Evolutionary conservation across 2,797 vertebrate species (phyloP).

Genomic region (Vespertilio murinus): DNA sequence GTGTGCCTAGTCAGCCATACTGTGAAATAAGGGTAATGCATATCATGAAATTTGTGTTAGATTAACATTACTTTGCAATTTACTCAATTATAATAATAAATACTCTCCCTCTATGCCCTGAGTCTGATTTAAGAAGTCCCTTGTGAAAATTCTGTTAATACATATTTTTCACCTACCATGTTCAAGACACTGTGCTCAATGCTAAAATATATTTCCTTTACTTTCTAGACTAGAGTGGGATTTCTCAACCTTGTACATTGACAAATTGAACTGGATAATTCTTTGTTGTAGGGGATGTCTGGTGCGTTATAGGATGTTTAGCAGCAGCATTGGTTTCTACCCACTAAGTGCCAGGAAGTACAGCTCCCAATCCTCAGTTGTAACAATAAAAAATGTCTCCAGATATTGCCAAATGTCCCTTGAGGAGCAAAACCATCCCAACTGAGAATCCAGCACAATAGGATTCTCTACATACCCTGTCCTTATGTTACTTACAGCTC

Average conservation of each 20-base stretch:
- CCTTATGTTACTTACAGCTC: not conserved
- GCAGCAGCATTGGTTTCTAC: not conserved
- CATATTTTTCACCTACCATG: not conserved
- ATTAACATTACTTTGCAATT: conserved; percentile 43
- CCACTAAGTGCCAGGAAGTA: not conserved
- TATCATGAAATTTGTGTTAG: not conserved
- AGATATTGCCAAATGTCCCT: not conserved
- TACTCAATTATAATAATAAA: conserved; percentile 43
- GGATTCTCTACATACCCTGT: not conserved
- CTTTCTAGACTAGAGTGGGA: not conserved
- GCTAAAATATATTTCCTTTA: not conserved
- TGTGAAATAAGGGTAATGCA: not conserved
- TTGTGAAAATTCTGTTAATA: conserved; percentile 22
- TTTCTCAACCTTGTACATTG: not conserved
- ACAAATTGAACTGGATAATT: not conserved
- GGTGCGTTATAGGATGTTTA: not conserved
- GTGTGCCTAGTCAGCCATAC: conserved; percentile 16
- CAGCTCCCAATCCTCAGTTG: fast-evolving
- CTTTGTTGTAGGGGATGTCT: not conserved
- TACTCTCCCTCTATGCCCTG: not conserved
- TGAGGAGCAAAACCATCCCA: not conserved
- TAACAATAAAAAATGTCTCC: not conserved
- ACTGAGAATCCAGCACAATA: not conserved
- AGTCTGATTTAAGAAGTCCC: conserved; percentile 26
- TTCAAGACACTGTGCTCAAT: not conserved